phyloP scores from a whole-genome alignment of 1,140 invertebrate genomes.

The Argopecten irradians region DNA sequence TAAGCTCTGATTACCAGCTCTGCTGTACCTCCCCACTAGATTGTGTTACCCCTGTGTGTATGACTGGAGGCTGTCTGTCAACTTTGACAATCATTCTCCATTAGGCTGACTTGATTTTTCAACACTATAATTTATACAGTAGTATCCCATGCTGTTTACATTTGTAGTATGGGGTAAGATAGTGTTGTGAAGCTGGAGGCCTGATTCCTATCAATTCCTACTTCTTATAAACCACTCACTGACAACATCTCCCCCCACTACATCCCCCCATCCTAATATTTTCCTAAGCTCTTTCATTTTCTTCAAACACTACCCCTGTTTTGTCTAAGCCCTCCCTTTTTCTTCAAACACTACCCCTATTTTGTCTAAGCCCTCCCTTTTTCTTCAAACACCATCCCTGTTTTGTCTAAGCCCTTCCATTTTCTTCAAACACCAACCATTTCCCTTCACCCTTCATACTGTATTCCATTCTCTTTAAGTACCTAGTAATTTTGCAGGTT shows the following conservation, averaged over 20 bases:
- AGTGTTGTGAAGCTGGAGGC: background rate
- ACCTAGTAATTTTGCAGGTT: too few relatives aligned
- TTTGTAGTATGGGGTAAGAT: constrained; percentile 21
- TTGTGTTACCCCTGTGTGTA: background rate
- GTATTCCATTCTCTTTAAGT: too few relatives aligned
- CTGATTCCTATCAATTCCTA: background rate
- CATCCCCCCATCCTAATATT: too few relatives aligned
- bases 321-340: background rate
- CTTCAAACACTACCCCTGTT: background rate
- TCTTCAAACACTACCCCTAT: background rate
- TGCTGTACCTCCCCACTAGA: background rate
- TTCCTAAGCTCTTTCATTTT: background rate
- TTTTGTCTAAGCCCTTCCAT: background rate
- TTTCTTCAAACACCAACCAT: background rate
- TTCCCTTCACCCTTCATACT: too few relatives aligned
- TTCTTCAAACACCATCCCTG: background rate
- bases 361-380: background rate
- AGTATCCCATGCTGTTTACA: background rate
- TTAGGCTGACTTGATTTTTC: background rate
- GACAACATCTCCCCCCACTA: background rate
- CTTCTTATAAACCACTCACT: background rate
- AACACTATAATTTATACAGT: constrained; percentile 12
- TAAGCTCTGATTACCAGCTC: background rate
- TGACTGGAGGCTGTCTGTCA: constrained; percentile 13
- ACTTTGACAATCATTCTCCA: constrained; percentile 9